Percentiles rank a stretch among this genome's conserved stretches.
Conservation (phyloP, 2,888 invertebrate genomes). For the Penaeus monodon region DNA sequence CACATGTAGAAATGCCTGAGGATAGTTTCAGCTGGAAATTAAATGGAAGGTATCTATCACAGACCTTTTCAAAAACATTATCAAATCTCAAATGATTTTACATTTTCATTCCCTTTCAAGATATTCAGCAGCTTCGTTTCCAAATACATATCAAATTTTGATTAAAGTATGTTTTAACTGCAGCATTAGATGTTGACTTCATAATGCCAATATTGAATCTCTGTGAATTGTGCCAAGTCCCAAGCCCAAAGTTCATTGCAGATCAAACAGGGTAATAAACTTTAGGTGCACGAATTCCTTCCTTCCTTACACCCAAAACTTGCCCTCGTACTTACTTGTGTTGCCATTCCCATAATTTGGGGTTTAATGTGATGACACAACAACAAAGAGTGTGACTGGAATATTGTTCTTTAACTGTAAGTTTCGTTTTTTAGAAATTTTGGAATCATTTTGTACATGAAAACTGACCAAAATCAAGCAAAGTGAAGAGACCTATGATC, state of each 20-base stretch:
- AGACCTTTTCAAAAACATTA: constrained; percentile 47
- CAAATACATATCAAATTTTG: too few relatives aligned
- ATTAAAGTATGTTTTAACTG: too few relatives aligned
- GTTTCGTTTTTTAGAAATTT: too few relatives aligned
- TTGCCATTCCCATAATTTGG: constrained; percentile 29
- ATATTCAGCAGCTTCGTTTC: not conserved
- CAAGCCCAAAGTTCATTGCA: too few relatives aligned
- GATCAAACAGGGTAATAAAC: not conserved
- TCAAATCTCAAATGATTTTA: constrained; percentile 18
- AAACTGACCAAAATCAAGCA: too few relatives aligned
- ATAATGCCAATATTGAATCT: too few relatives aligned
- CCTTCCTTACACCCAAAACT: constrained; percentile 45
- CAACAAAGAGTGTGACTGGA: constrained; percentile 5
- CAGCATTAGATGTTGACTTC: too few relatives aligned
- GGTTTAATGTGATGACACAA: constrained; percentile 21
- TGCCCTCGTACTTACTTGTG: constrained; percentile 24
- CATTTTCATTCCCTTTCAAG: constrained; percentile 34
- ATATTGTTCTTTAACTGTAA: too few relatives aligned
- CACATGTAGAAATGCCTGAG: constrained; percentile 49
- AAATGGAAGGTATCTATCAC: constrained; percentile 55
- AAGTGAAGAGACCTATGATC: too few relatives aligned
- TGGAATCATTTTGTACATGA: too few relatives aligned
- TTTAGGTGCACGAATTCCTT: constrained; percentile 46
- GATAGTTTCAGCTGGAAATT: constrained; percentile 51
- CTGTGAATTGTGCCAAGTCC: too few relatives aligned